Evolutionary conservation across 1,140 invertebrate genomes (phyloP).

Genomic region (Eriocheir sinensis): DNA sequence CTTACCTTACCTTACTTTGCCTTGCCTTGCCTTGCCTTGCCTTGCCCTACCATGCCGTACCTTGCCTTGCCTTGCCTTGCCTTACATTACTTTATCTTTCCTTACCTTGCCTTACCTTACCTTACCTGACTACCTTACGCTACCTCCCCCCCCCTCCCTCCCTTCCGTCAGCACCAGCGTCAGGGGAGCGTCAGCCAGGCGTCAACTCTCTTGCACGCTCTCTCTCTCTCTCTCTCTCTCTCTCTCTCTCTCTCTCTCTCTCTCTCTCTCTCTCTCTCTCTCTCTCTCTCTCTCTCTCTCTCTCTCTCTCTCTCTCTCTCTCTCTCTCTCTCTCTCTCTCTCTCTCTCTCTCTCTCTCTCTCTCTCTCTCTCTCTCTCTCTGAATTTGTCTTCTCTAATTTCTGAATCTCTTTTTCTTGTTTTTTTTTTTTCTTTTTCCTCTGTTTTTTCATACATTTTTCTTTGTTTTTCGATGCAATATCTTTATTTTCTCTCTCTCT

Average conservation of each 20-base stretch:
- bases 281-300: background rate
- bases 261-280: conserved; percentile 3
- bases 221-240: conserved; percentile 22
- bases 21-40: background rate
- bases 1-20: too few species aligned
- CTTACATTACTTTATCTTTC: too few species aligned
- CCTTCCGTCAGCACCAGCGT: background rate
- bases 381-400: background rate
- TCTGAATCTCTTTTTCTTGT: background rate
- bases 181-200: background rate
- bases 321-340: conserved; percentile 32
- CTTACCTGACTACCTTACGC: too few species aligned
- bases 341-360: conserved; percentile 52
- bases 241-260: background rate
- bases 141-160: background rate
- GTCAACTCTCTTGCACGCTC: background rate
- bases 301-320: background rate
- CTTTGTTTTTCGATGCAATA: background rate
- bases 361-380: conserved; percentile 42
- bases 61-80: too few species aligned
- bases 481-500: background rate
- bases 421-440: background rate
- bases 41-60: background rate
- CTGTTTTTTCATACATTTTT: background rate
- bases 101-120: background rate